Evolutionary conservation across 2,113 vertebrate species (phyloP), one percentile per base, ranked within the genome.

Genomic region (Vicugna pacos): DNA sequence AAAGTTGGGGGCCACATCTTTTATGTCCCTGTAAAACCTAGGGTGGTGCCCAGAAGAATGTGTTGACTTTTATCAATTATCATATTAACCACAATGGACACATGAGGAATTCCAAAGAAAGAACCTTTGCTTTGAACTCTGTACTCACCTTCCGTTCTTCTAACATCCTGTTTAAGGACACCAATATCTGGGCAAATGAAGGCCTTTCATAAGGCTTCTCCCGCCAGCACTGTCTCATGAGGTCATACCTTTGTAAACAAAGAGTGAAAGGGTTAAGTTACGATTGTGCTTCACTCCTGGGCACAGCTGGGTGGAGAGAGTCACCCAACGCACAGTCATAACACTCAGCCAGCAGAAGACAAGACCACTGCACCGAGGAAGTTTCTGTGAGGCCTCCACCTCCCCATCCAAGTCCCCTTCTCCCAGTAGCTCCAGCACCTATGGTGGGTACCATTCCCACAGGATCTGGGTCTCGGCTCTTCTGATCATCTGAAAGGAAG

Each of bases 161-260:
- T 92, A 99, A 97, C 99, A 99, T 99, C 80, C 99, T 98, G 85
- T 98, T 99, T 77, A 99, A 97, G 42, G 99, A 99, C 91, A 99
- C 98, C 87, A 99, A n/a, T 90, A 99, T 99, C 97, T 99, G 99
- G 72, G 99, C 98, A 96, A 99, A 99, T 1, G 99, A 99, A 4
- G 99, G 99, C 76, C 99, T 99, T 98, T 99, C 99, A 0, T 99
- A 99, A 0, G 99, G 99, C 83, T 99, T 99, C 97, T 99, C 99
- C 93, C 99, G 98, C 99, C 99, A 99, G 93, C 99, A 99, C 20
- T 99, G 99, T 81, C 99, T 98, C 99, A 99, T 99, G 54, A 99
- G 98, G 83, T 99, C 99, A 98, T 98, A 99, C 95, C 99, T 99
- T 97, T 79, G 93, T 94, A 98, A 79, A 93, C 20, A n/a, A 95